phyloP scores from a whole-genome alignment of 1,140 invertebrate species.

The Orchestia grillus region DNA sequence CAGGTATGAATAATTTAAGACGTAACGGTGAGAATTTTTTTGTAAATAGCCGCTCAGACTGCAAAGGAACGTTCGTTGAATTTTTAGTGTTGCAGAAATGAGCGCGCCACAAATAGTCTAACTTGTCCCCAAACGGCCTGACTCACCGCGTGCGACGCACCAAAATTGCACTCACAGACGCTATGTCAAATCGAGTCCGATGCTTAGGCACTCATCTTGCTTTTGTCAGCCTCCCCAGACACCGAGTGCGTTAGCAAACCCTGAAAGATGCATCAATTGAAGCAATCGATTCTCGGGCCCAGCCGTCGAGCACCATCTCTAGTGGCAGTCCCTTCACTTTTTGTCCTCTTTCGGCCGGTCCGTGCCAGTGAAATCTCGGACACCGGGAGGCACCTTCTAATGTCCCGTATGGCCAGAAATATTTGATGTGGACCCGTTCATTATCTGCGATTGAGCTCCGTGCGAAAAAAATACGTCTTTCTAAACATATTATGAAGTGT shows the following conservation, averaged over 20 bases:
- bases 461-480: too few species aligned
- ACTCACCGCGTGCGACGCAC: background rate
- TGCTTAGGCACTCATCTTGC: background rate
- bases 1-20: too few species aligned
- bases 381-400: too few species aligned
- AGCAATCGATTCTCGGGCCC: background rate
- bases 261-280: background rate
- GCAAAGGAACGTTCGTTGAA: too few species aligned
- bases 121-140: background rate
- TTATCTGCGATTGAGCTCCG: too few species aligned
- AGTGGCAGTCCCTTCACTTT: background rate
- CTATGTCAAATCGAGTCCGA: background rate
- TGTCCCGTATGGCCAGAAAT: too few species aligned
- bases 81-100: too few species aligned
- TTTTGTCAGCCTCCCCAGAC: background rate
- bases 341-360: background rate
- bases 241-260: background rate
- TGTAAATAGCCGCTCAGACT: too few species aligned
- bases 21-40: too few species aligned
- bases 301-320: background rate
- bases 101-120: background rate
- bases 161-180: background rate
- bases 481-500: too few species aligned
- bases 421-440: too few species aligned
- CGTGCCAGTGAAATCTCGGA: background rate